Evolutionary conservation across 2,797 vertebrate genomes (phyloP).

Genomic region (Urocyon cinereoargenteus): DNA sequence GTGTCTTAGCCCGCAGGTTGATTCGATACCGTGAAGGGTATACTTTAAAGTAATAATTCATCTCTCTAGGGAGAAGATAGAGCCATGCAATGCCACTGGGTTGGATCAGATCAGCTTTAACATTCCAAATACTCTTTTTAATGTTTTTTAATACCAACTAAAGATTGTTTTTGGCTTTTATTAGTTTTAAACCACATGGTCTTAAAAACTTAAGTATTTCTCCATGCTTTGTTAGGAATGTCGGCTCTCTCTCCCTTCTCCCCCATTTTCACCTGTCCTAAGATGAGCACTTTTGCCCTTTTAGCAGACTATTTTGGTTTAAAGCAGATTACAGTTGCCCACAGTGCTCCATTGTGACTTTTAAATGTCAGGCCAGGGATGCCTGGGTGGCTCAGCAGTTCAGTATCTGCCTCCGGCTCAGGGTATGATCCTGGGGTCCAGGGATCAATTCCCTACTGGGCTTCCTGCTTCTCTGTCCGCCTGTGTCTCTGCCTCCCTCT

Average conservation of each 20-base stretch:
- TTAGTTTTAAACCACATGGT: not conserved
- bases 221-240: not conserved
- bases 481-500: too few species aligned
- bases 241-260: rapidly evolving
- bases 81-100: not conserved
- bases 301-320: not conserved
- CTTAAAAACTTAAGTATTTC: not conserved
- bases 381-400: too few species aligned
- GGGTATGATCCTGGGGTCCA: too few species aligned
- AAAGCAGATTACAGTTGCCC: not conserved
- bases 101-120: not conserved
- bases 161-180: not conserved
- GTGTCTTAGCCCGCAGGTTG: not conserved
- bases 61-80: not conserved
- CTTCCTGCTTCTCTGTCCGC: too few species aligned
- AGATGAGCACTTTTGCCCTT: not conserved
- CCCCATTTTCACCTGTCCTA: not conserved
- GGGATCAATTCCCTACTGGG: too few species aligned
- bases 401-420: too few species aligned
- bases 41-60: not conserved
- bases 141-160: not conserved
- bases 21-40: not conserved
- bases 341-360: not conserved
- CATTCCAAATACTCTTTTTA: not conserved
- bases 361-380: not conserved